Conservation (phyloP, 2,113 vertebrate genomes). For the Eulacestoma nigropectus region DNA sequence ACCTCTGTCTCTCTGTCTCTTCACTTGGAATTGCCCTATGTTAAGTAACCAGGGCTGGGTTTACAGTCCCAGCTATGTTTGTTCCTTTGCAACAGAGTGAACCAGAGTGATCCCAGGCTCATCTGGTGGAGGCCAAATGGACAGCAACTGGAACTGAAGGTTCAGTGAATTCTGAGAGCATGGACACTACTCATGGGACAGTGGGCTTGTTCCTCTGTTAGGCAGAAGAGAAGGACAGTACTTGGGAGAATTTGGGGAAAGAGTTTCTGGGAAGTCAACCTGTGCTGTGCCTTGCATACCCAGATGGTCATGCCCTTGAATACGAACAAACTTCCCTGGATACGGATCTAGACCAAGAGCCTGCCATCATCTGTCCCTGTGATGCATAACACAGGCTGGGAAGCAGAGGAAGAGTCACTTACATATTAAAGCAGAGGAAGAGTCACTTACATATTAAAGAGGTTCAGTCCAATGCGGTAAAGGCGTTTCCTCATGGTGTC, state of each 20-base stretch:
- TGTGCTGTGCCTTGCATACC: not conserved
- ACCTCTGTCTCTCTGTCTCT: not conserved
- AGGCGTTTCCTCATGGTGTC: constrained; percentile 95
- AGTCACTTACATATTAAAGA: constrained; percentile 94
- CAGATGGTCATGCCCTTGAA: not conserved
- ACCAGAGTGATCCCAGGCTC: not conserved
- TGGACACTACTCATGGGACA: not conserved
- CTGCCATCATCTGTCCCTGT: not conserved
- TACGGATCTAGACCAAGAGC: not conserved
- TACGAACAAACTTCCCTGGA: not conserved
- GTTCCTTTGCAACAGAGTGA: not conserved
- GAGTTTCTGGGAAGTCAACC: not conserved
- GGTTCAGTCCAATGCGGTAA: constrained; percentile 97
- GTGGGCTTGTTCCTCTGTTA: not conserved
- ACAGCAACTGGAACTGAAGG: not conserved
- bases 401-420: constrained; percentile 65
- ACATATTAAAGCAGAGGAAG: constrained; percentile 85
- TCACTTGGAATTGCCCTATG: not conserved
- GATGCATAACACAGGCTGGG: not conserved
- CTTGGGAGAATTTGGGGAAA: not conserved
- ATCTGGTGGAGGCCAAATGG: not conserved
- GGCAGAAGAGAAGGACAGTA: not conserved
- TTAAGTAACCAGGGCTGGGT: not conserved
- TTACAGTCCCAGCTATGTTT: not conserved
- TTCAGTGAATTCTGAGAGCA: not conserved